phyloP scores from a whole-genome alignment of 2,797 vertebrate genomes.

The Leptoclinus maculatus region DNA sequence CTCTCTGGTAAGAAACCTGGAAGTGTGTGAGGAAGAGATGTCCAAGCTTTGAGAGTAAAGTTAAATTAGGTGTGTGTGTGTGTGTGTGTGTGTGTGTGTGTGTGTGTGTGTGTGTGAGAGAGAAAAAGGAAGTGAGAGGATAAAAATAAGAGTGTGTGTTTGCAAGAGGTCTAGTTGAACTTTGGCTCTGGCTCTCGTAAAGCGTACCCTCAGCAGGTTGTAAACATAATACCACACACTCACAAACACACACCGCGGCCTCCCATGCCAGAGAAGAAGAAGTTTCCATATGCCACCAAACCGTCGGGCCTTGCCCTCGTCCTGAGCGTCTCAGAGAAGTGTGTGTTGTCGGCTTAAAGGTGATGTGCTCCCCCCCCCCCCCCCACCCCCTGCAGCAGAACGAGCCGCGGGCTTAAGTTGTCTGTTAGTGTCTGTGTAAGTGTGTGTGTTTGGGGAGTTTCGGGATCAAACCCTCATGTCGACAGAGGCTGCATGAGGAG shows the following conservation, averaged over 20 bases:
- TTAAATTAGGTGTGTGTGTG: slow-evolving; percentile 10
- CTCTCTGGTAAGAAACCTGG: slow-evolving; percentile 20
- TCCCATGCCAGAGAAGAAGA: background rate
- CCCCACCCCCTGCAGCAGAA: slow-evolving; percentile 29
- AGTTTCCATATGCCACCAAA: background rate
- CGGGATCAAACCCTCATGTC: slow-evolving; percentile 81
- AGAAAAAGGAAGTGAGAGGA: slow-evolving; percentile 6
- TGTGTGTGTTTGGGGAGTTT: slow-evolving; percentile 75
- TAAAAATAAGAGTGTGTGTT: slow-evolving; percentile 31
- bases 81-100: slow-evolving; percentile 21
- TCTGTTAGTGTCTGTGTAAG: slow-evolving; percentile 80
- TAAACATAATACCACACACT: slow-evolving; percentile 74
- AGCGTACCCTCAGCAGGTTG: slow-evolving; percentile 70
- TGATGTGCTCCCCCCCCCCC: background rate
- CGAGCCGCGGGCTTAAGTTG: slow-evolving; percentile 70
- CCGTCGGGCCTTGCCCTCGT: background rate
- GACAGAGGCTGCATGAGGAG: slow-evolving; percentile 70
- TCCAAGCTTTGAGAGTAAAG: background rate
- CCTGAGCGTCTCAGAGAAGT: slow-evolving; percentile 2
- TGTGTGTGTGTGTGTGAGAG: slow-evolving; percentile 5
- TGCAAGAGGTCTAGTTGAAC: slow-evolving; percentile 77
- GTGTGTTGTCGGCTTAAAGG: slow-evolving; percentile 47
- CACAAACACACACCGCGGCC: slow-evolving; percentile 40
- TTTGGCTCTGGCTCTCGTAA: slow-evolving; percentile 80
- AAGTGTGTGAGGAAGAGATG: slow-evolving; percentile 4